Evolutionary conservation across 2,797 vertebrate species (phyloP).

Genomic region (Crax fasciolata): DNA sequence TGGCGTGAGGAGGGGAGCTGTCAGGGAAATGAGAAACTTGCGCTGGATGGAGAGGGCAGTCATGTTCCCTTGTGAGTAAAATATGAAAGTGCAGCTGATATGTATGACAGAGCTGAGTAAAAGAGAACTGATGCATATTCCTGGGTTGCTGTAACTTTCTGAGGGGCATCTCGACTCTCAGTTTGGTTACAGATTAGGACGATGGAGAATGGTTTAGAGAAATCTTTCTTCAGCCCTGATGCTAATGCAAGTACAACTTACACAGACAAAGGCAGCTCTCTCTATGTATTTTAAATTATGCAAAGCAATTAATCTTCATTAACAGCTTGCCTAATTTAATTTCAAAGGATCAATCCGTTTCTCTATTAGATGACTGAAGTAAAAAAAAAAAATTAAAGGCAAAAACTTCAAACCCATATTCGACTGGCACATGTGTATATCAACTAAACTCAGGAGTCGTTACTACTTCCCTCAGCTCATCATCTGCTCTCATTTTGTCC

Average conservation of each 20-base stretch:
- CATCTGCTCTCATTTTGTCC: slow-evolving; percentile 23
- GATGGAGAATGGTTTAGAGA: background rate
- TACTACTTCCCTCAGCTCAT: background rate
- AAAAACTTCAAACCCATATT: background rate
- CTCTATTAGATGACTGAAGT: background rate
- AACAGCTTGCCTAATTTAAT: slow-evolving; percentile 52
- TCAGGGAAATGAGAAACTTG: background rate
- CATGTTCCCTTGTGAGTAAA: background rate
- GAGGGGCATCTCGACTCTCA: background rate
- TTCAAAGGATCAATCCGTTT: slow-evolving; percentile 56
- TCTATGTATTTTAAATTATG: slow-evolving; percentile 35
- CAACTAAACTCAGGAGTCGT: background rate
- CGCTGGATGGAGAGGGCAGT: background rate
- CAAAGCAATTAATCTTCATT: slow-evolving; percentile 60
- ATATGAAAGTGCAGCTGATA: background rate
- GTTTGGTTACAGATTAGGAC: background rate
- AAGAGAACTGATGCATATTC: background rate
- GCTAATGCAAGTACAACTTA: background rate
- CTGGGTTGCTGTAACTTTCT: background rate
- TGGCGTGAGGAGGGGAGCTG: background rate
- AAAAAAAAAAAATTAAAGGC: background rate
- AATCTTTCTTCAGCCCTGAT: background rate
- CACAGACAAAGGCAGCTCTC: background rate
- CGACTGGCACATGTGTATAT: background rate
- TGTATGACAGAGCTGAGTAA: background rate